These are phyloP conservation scores for Acrossocheilus fasciatus DNA, from an alignment of 2,797 vertebrate species.

Conservation along the genomic window DNA sequence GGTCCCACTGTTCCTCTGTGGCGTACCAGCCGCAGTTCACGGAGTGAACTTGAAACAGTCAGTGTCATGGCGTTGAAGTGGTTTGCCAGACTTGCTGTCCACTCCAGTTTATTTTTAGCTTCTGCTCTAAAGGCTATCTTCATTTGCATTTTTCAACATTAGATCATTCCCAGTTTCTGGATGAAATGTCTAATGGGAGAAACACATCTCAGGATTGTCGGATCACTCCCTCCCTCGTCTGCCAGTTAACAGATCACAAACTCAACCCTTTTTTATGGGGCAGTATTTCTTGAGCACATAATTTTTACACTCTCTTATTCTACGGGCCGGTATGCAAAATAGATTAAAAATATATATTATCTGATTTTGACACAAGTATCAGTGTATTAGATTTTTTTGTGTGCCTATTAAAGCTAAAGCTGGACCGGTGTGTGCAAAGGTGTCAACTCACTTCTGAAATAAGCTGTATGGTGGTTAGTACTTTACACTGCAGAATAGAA, in stretches of 20 bases:
- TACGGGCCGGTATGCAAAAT: neutral
- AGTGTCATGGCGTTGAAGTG: conserved; percentile 36
- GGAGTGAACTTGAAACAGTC: neutral
- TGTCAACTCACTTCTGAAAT: neutral
- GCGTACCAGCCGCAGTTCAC: neutral
- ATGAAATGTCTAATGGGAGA: conserved; percentile 19
- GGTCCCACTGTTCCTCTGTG: conserved; percentile 12
- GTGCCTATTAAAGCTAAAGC: neutral
- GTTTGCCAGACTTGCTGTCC: conserved; percentile 35
- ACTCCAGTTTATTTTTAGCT: conserved; percentile 46
- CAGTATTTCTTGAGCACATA: neutral
- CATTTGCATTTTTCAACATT: conserved; percentile 45
- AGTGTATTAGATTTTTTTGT: neutral
- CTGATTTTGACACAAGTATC: neutral
- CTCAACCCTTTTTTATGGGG: neutral
- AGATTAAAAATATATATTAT: neutral
- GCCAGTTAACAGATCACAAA: conserved; percentile 5
- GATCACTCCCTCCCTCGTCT: neutral
- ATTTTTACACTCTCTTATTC: neutral
- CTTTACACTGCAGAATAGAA: neutral
- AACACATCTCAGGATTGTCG: neutral
- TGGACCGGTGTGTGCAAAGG: neutral
- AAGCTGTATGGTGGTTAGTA: neutral
- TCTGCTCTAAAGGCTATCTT: neutral
- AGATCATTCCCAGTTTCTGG: conserved; percentile 11